Base-by-base conservation (phyloP, 2,888 invertebrate species). In the Philereme vetulata region DNA sequence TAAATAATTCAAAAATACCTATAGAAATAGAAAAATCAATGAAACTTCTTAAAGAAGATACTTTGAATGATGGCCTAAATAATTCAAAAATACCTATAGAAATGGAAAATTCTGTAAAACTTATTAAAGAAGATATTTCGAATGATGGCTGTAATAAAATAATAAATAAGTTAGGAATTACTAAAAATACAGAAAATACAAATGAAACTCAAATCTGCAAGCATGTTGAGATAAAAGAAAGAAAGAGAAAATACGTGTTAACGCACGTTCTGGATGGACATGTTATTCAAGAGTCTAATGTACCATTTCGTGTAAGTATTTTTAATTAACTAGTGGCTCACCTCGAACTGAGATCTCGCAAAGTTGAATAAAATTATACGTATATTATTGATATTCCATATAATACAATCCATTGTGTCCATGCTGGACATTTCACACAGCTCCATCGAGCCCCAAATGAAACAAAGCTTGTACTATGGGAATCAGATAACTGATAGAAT, bases 281-380 rank as follows among this genome's bases (percentile, higher is more conserved):
- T 59, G 89, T 92, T 1, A 91, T 92, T 60, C 92, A 92, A 64
- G 92, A 92, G 65, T 91, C 92, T 0, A 91, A 88, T 68, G 76
- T 86, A 2, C 90, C 92, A 6, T 92, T 92, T 66, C 85, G 90
- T 44, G 91, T 92, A 77, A 86, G 90, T 86, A 72, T 57, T 43
- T 58, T 51, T 8, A 38, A 8, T 38, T 6, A 6, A 21, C 21
- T 21, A 21, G 21, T 21, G 21, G 21, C 2, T 21, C 2, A 2
- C 21, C 2, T 2, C 21, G 2, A 21, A 21, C 21, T 21, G 21
- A 21, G 21, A 21, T 21, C 21, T 21, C 21, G 21, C 21, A 2
- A 21, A 2, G 1, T 21, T 21, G 21, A 21, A 21, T 21, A 21
- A 21, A 21, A 21, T 21, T 21, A 21, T 21, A 21, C 21, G 21